Evolutionary conservation across 2,797 vertebrate species (phyloP), one percentile per base, ranked within the genome.

Genomic region (Apogon talboti): DNA sequence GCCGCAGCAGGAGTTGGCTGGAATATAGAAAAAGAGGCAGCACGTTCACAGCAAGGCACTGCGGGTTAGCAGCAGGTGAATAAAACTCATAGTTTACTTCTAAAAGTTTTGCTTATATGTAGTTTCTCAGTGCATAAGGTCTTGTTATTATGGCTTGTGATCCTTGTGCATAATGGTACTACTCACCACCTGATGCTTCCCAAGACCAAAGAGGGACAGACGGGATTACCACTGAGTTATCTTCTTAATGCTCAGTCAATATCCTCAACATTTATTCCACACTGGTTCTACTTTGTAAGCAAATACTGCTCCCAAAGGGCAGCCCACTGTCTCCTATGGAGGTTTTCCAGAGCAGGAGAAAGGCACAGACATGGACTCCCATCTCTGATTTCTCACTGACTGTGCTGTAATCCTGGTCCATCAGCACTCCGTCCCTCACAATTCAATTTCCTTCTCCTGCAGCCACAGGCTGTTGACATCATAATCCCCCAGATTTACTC

Each of bases 401-500:
- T 71, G 58, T 16, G 47, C 79, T 57, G 68, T 92, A 92, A 92
- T 92, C 85, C 88, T 11, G 12, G 50, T 62, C 82, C 71, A 69
- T 76, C 24, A 61, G 37, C 58, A 12, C 78, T 84, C 62, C 19
- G 19, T 82, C 71, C 66, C 61, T 78, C 73, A 79, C 92, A 90
- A 92, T 94, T 92, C 76, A 91, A 91, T 93, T 93, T 91, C 87
- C 87, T 89, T 24, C 81, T 72, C 62, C 78, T 63, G 69, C 72
- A 67, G 80, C 84, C 83, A 71, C 69, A 55, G 80, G 76, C 83
- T 74, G 85, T 84, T 92, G 91, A 94, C 91, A 92, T 94, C 92
- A 92, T 94, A 95, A 95, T 94, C 93, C 91, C 78, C 76, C 21
- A 91, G 93, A 94, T 94, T 94, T 92, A 91, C 90, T 87, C 85